Conservation (phyloP, 2,888 invertebrate genomes). For the Phasia obesa region DNA sequence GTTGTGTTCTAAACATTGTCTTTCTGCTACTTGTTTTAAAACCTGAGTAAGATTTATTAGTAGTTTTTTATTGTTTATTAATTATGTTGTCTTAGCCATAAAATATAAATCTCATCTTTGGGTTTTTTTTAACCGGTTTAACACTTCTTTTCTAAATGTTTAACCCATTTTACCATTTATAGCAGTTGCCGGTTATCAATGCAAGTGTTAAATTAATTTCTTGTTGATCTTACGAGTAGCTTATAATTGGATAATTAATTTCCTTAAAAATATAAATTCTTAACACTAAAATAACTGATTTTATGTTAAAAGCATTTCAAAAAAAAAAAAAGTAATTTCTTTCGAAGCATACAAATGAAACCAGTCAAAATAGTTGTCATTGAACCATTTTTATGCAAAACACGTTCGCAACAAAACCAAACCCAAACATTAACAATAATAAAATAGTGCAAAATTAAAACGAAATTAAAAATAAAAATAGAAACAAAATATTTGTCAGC, state of each 20-base stretch:
- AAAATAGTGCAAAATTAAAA: conserved; percentile 20
- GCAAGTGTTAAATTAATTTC: conserved; percentile 64
- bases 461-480: neutral
- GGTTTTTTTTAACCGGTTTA: conserved; percentile 22
- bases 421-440: neutral
- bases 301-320: conserved; percentile 18
- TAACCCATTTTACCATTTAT: conserved; percentile 67
- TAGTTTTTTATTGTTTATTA: conserved; percentile 17
- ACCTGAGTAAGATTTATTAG: neutral
- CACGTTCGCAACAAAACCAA: conserved; percentile 17
- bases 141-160: conserved; percentile 4
- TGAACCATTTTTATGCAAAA: conserved; percentile 50
- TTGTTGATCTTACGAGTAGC: conserved; percentile 5
- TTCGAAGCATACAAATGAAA: conserved; percentile 47
- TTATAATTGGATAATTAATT: conserved; percentile 49
- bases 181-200: conserved; percentile 39
- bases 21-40: conserved; percentile 8
- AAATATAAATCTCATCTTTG: conserved; percentile 30
- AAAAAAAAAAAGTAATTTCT: conserved; percentile 14
- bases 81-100: conserved; percentile 46
- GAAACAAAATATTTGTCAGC: conserved; percentile 29
- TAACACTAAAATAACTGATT: conserved; percentile 12
- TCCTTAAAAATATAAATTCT: conserved; percentile 34
- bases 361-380: conserved; percentile 55
- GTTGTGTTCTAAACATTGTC: too few relatives aligned